Evolutionary conservation across 2,797 vertebrate genomes (phyloP).

Genomic region (Mionectes olivaceus): DNA sequence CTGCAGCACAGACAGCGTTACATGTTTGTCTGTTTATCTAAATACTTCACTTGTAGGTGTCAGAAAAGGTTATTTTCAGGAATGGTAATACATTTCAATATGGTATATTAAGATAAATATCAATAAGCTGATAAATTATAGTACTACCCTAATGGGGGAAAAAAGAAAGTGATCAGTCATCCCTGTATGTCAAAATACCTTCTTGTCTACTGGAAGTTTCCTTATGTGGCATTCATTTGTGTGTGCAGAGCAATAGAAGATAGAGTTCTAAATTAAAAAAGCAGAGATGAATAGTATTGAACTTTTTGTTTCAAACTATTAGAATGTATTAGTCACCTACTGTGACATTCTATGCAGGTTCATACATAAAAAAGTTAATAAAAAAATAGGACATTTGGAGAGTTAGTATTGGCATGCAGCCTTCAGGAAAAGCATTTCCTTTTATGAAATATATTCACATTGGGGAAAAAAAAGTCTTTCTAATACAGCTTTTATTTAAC

Average conservation of each 20-base stretch:
- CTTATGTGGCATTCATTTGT: not conserved
- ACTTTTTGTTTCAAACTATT: not conserved
- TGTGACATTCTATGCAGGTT: not conserved
- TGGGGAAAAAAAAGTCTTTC: not conserved
- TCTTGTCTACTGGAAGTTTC: not conserved
- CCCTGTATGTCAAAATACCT: not conserved
- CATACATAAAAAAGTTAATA: not conserved
- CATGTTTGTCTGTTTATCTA: not conserved
- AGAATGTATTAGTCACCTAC: not conserved
- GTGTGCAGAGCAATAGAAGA: not conserved
- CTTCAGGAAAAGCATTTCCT: not conserved
- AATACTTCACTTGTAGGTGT: not conserved
- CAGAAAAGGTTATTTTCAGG: not conserved
- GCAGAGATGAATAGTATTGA: not conserved
- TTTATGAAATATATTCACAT: not conserved
- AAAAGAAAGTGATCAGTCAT: not conserved
- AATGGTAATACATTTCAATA: not conserved
- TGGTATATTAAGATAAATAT: not conserved
- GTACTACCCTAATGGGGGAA: not conserved
- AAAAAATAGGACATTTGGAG: not conserved
- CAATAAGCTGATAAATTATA: not conserved
- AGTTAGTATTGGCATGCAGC: not conserved
- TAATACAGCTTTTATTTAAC: not conserved
- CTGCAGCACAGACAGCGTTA: not conserved
- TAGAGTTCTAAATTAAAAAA: not conserved